Evolutionary conservation across 2,888 invertebrate genomes (phyloP).

Genomic region (Eurytoma californica): DNA sequence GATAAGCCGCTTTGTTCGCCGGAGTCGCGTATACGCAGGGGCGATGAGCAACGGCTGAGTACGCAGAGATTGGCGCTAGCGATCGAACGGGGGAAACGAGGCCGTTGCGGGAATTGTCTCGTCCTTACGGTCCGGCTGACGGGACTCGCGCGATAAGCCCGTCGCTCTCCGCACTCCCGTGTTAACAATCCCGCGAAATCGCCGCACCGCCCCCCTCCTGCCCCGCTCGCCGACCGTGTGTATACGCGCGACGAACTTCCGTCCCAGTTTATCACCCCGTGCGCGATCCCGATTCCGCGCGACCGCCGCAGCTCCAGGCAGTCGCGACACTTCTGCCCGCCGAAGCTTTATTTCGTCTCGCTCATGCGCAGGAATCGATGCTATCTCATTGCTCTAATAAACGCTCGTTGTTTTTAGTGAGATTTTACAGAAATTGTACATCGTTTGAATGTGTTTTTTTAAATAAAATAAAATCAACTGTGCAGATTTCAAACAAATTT

Average conservation of each 20-base stretch:
- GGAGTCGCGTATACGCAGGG: not conserved
- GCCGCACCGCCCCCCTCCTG: not conserved
- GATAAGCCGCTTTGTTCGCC: conserved; percentile 46
- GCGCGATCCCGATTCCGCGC: conserved; percentile 17
- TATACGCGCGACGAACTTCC: conserved; percentile 17
- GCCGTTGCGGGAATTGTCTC: conserved; percentile 46
- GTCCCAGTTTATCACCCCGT: conserved; percentile 23
- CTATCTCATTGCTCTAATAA: no score
- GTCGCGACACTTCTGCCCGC: no score
- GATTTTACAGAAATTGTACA: no score
- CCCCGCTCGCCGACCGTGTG: not conserved
- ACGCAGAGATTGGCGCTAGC: conserved; percentile 34
- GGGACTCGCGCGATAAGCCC: conserved; percentile 41
- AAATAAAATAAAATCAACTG: no score
- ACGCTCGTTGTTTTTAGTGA: no score
- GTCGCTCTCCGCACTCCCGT: conserved; percentile 11
- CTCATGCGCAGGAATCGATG: no score
- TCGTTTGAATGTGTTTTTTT: no score
- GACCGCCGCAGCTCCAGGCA: no score
- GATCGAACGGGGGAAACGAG: conserved; percentile 7
- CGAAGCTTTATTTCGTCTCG: no score
- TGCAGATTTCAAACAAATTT: no score
- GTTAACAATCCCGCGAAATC: conserved; percentile 51
- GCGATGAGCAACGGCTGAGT: conserved; percentile 45
- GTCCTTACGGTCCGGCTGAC: conserved; percentile 45